Evolutionary conservation across 2,797 vertebrate species (phyloP), one percentile per base, ranked within the genome.

Genomic region (Aphelocoma californica): DNA sequence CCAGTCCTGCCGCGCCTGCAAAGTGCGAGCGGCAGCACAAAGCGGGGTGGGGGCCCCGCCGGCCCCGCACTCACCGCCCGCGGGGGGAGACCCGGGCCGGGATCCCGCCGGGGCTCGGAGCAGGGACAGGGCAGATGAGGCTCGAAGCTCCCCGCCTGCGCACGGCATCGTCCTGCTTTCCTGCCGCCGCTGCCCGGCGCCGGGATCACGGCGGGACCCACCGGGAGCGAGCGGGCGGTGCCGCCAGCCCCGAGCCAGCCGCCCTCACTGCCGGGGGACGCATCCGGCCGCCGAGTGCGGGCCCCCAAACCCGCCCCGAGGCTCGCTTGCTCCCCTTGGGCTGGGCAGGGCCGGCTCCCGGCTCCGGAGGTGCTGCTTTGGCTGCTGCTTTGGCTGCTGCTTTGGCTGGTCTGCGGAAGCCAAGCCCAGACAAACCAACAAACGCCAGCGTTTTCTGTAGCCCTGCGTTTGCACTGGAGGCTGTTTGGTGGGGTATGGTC

Each of bases 81-180:
- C 24, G 3, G 23, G 28, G n/a, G 10, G 10, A 47, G n/a, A 16
- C 2, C 15, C 6, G 6, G 62, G 38, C 23, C 38, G 8, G 23
- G 38, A 14, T 24, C 25, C 26, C 11, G 17, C 31, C 10, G 13
- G 40, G 6, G 7, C 40, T 16, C 0, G 13, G 18, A 34, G 32
- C 1, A 5, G n/a, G 24, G 5, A 38, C 13, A 2, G 18, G 38
- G 10, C 6, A 7, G 14, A 29, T 4, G 9, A 8, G 19, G 23
- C 3, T 65, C 2, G 4, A 32, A 3, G 17, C 40, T 44, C 5
- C 9, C 8, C 3, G 4, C 15, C 9, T 1, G 25, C 1, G 1
- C 16, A 3, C 6, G 10, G 44, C 44, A 4, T 28, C 47, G 2
- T 10, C 48, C 65, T 6, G 38, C 54, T 11, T 18, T 20, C 18